Percentiles rank a stretch among this genome's conserved stretches.
These are phyloP conservation scores for Ptyas mucosa DNA, from an alignment of 2,113 vertebrate species.

Conservation along the genomic window DNA sequence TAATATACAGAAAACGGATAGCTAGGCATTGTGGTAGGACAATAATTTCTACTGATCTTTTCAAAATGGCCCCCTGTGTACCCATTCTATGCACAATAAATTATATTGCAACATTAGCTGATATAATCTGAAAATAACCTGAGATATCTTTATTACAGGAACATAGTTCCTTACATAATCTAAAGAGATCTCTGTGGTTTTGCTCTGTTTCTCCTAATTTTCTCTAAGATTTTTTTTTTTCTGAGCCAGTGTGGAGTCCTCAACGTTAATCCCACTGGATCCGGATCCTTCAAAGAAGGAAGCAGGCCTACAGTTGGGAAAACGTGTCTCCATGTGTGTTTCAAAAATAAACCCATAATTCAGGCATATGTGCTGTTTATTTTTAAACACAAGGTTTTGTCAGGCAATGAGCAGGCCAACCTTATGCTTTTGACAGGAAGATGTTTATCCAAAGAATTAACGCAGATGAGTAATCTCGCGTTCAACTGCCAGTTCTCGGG, in stretches of 20 bases:
- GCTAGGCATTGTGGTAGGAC: neutral
- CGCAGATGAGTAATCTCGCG: constrained; percentile 60
- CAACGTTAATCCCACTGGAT: neutral
- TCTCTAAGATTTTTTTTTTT: neutral
- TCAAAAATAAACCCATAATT: constrained; percentile 44
- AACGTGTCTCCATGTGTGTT: constrained; percentile 38
- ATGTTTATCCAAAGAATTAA: constrained; percentile 68
- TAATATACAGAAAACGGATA: neutral
- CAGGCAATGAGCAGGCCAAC: constrained; percentile 47
- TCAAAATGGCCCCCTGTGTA: neutral
- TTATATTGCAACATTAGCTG: too few relatives aligned
- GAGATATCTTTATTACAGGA: neutral
- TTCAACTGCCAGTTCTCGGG: constrained; percentile 62
- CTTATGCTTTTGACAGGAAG: constrained; percentile 50
- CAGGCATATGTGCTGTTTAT: constrained; percentile 52
- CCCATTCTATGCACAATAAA: neutral
- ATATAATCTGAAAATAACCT: neutral
- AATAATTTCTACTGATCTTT: neutral
- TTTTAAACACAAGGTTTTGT: constrained; percentile 55
- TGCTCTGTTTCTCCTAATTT: neutral
- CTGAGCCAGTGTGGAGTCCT: neutral
- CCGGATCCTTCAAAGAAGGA: constrained; percentile 7
- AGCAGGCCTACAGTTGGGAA: constrained; percentile 17
- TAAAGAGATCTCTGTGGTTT: neutral
- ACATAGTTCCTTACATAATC: neutral